These are phyloP conservation scores for Alces alces DNA, from an alignment of 2,113 vertebrate genomes.

Conservation along the genomic window DNA sequence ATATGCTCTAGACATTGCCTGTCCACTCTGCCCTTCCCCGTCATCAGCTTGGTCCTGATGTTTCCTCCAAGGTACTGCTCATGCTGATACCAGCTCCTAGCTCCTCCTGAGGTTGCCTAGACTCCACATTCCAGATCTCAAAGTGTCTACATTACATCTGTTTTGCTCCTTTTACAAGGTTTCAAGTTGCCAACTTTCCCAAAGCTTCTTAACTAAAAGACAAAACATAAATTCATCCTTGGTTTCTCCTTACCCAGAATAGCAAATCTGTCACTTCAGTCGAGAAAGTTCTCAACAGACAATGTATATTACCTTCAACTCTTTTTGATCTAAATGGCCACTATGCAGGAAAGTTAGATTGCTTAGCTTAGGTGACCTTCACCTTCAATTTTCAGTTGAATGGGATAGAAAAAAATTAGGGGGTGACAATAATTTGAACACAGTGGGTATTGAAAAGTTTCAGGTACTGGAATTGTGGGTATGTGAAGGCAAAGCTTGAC, in stretches of 20 bases:
- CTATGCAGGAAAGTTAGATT: not conserved
- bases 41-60: not conserved
- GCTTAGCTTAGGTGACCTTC: not conserved
- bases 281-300: not conserved
- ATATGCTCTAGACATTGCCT: not conserved
- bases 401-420: not conserved
- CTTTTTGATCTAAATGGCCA: not conserved
- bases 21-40: rapidly evolving
- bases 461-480: not conserved
- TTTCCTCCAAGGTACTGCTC: not conserved
- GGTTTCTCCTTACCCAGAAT: not conserved
- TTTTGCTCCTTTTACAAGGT: not conserved
- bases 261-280: not conserved
- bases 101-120: not conserved
- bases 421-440: not conserved
- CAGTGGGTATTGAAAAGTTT: not conserved
- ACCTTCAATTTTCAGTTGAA: not conserved
- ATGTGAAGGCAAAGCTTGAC: not conserved
- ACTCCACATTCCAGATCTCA: not conserved
- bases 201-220: not conserved
- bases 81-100: too few relatives aligned
- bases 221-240: not conserved
- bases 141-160: not conserved
- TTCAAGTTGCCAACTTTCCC: not conserved
- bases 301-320: not conserved